Percentiles rank a stretch among this genome's conserved stretches.
phyloP scores from a whole-genome alignment of 2,888 invertebrate species.

The Zootermopsis nevadensis region DNA sequence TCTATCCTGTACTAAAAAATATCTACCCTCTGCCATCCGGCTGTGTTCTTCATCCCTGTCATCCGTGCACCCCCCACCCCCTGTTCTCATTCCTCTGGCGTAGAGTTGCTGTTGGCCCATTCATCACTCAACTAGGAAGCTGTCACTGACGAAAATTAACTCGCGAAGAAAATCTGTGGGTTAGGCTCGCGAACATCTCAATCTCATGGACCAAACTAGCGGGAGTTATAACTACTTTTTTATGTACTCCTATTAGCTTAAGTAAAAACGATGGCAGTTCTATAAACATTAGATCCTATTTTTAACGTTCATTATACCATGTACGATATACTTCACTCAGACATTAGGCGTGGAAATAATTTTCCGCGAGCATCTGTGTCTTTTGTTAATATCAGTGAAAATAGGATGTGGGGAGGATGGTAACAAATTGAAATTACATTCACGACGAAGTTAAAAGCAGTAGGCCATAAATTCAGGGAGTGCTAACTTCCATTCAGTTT shows the following conservation, averaged over 20 bases:
- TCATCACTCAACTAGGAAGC: conserved; percentile 52
- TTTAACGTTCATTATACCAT: too few species aligned
- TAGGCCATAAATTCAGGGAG: too few species aligned
- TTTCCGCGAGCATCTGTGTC: too few species aligned
- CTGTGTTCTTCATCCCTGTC: conserved; percentile 24
- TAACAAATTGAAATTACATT: too few species aligned
- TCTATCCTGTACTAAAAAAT: conserved; percentile 13
- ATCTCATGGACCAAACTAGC: conserved; percentile 29
- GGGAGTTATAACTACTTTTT: not conserved
- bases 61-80: not conserved
- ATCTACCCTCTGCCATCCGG: conserved; percentile 24
- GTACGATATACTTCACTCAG: too few species aligned
- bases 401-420: too few species aligned
- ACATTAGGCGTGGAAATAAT: too few species aligned
- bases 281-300: not conserved
- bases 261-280: not conserved
- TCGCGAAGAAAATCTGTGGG: conserved; percentile 42
- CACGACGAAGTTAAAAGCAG: too few species aligned
- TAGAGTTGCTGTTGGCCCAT: conserved; percentile 41
- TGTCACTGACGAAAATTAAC: conserved; percentile 53
- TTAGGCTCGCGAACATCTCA: conserved; percentile 16
- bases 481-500: too few species aligned
- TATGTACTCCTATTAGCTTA: conserved; percentile 9
- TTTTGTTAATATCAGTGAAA: too few species aligned
- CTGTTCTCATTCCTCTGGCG: conserved; percentile 40